Evolutionary conservation across 2,888 invertebrate species (phyloP), one percentile per base, ranked within the genome.

Genomic region (Polyploca ridens): DNA sequence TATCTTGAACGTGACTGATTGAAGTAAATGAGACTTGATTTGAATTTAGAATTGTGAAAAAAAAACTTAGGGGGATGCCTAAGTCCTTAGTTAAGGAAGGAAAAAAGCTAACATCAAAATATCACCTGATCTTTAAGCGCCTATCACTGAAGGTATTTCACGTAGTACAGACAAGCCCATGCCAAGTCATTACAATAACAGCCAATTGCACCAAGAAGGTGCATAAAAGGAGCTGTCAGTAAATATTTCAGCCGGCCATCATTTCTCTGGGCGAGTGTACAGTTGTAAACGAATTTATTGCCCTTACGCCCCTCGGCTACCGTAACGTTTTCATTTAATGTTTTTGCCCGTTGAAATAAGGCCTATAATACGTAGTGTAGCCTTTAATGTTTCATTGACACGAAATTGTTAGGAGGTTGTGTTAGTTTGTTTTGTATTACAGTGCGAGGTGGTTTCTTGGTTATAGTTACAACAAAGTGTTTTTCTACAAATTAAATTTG

Each of bases 341-440:
- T 87, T 85, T 83, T 86, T 84, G 75, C 81, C 77, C 78, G 75
- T 77, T 82, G 83, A 83, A 87, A 85, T 87, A 88, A 87, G 82
- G 83, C 77, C 41, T 61, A 61, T 11, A 33, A 38, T 75, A 76
- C 82, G 81, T 85, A 27, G 85, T 83, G 86, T 85, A 86, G 85
- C 83, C 83, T 73, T n/a, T 90, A 90, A 91, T 89, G 88, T 79
- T 77, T 76, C 83, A 85, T 88, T 88, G 89, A 79, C 91, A 91
- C 88, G 90, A 88, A n/a, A 77, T 63, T 62, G 41, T 49, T 58
- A 46, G 14, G 60, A 63, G 64, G 63, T 64, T 69, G 64, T 66
- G 66, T 70, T 6, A 10, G 54, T 19, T 54, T 14, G 46, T 46
- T 46, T 46, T 46, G 46, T 46, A 46, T 46, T 10, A 2, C n/a